A percentile compares a stretch with the other conserved stretches of the same genome.
These are phyloP conservation scores for Bombycilla garrulus DNA, from an alignment of 2,113 vertebrate genomes.

Conservation along the genomic window DNA sequence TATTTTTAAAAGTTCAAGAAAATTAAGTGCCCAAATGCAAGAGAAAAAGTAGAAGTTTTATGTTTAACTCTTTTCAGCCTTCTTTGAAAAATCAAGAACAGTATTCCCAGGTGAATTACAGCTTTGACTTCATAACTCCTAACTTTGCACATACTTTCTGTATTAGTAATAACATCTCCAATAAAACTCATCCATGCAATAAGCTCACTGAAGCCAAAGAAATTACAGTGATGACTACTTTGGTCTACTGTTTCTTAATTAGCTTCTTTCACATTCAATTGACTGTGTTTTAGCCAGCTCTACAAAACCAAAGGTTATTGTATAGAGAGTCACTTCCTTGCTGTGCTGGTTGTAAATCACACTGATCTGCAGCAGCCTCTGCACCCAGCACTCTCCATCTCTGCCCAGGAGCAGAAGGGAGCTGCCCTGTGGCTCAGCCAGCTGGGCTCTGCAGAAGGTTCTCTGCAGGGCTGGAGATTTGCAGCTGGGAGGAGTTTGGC, in stretches of 20 bases:
- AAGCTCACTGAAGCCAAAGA: conserved; percentile 31
- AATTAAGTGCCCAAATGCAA: not conserved
- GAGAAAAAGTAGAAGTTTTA: not conserved
- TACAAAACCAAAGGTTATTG: conserved; percentile 32
- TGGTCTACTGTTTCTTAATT: conserved; percentile 31
- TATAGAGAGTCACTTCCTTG: not conserved
- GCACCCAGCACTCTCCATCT: not conserved
- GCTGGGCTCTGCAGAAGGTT: conserved; percentile 12
- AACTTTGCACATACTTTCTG: not conserved
- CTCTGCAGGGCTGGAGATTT: not conserved
- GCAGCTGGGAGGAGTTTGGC: not conserved
- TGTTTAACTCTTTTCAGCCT: not conserved
- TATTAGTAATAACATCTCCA: not conserved
- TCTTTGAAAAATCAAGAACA: not conserved
- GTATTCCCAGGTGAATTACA: not conserved
- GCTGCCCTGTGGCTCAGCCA: not conserved
- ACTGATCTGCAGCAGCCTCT: not conserved
- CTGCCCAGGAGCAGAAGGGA: not conserved
- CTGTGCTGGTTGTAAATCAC: not conserved
- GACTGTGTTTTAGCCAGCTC: not conserved
- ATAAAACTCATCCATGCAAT: conserved; percentile 46
- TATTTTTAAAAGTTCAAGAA: not conserved
- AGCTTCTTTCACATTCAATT: conserved; percentile 37
- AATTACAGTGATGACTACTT: conserved; percentile 28
- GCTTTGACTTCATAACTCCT: not conserved